Evolutionary conservation across 2,888 invertebrate genomes (phyloP), one percentile per base, ranked within the genome.

Genomic region (Malachius bipustulatus): DNA sequence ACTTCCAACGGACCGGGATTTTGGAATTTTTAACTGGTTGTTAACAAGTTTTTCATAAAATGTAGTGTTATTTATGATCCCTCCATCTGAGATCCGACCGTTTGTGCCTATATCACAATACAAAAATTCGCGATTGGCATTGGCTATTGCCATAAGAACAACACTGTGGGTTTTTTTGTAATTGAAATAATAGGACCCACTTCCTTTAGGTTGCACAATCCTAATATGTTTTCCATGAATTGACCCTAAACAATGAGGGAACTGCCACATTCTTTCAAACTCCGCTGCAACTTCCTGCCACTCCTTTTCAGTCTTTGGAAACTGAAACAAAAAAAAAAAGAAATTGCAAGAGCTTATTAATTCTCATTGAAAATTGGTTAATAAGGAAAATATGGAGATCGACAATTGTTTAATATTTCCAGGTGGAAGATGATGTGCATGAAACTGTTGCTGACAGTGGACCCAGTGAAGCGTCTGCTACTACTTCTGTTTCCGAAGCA

Each of bases 141-240:
- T 40, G 6, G 34, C 43, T 26, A n/a, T n/a, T n/a, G n/a, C n/a
- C n/a, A n/a, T n/a, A n/a, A n/a, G n/a, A n/a, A n/a, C n/a, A n/a
- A n/a, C 32, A 34, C 43, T 48, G 39, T 43, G 37, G 9, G 37
- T 35, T 50, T 38, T n/a, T 35, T 54, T 48, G 37, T 54, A 51
- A 36, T 52, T 53, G 36, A 43, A 49, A 37, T 43, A 54, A 29
- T 48, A 49, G 26, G 47, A 50, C 15, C 50, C 50, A 42, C 45
- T 47, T 19, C 28, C 31, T 34, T 28, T 27, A 37, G 50, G 49
- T 42, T 48, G 46, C 37, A 37, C 40, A 42, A 51, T 45, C 10
- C 26, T 30, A n/a, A 52, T 41, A 40, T 52, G 50, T 41, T 54
- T 54, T 10, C 51, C 49, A 42, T 53, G 51, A 16, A 50, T 38